Base-by-base conservation (phyloP, 2,797 vertebrate genomes). In the Malacoraja senta region DNA sequence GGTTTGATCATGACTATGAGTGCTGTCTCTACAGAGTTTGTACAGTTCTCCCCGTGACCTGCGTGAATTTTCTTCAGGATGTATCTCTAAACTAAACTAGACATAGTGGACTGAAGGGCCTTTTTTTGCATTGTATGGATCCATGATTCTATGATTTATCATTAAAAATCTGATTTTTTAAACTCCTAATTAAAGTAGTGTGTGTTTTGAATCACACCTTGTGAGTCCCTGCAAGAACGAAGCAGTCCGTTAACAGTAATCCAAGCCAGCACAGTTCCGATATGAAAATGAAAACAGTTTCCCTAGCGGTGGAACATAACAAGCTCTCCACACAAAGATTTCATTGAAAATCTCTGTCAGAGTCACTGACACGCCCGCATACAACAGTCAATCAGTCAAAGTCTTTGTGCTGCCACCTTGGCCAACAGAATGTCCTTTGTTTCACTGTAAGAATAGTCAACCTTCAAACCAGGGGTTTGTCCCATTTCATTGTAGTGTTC, bases 341-440 rank as follows among this genome's bases (percentile, higher is more conserved):
- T 95, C 95, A 95, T 95, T 96, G 95, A 95, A 83, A 93, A 94
- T 94, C 94, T 94, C 94, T 88, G 13, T 80, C 15, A 80, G 79
- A 80, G 93, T 35, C 93, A 38, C 78, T 6, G 93, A 72, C 77
- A 88, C 19, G n/a, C 84, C 93, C 21, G 93, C 94, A 96, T 95
- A 94, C 93, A 93, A 94, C 94, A 96, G 96, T 95, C 96, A 96
- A 95, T 97, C 96, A 96, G 94, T 8, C 93, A 2, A 3, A 29
- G 76, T 53, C 61, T 65, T 80, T 79, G 63, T 78, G 93, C 76
- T 79, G 35, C 78, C 74, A 65, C 80, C 79, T 78, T 78, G 93
- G 24, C 61, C 76, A 93, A 68, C 79, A 68, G 63, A 79, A 83
- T 68, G 72, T 29, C 71, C 95, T 96, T 96, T 96, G 95, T 96